phyloP scores from a whole-genome alignment of 2,797 vertebrate species.

The Chloroceryle inda region DNA sequence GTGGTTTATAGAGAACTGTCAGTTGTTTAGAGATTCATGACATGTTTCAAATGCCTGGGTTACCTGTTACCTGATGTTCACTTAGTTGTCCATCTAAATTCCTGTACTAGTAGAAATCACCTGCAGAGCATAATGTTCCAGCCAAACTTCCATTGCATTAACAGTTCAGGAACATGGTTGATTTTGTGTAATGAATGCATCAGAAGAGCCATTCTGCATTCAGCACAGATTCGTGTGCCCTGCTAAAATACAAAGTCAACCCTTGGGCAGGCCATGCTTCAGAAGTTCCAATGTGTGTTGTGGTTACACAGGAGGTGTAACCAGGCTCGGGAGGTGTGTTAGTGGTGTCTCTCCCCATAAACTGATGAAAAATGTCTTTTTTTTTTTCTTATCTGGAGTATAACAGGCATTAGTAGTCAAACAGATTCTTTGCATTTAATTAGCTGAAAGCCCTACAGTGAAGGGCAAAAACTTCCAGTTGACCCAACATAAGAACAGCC shows the following conservation, averaged over 20 bases:
- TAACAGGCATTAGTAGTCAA: conserved; percentile 12
- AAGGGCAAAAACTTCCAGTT: conserved; percentile 37
- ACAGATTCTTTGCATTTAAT: conserved; percentile 26
- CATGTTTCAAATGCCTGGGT: background rate
- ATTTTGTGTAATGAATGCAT: background rate
- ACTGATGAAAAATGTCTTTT: background rate
- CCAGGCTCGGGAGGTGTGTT: background rate
- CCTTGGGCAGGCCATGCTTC: background rate
- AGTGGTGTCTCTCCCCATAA: background rate
- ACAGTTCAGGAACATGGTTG: background rate
- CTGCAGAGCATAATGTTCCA: background rate
- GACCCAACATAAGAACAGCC: background rate
- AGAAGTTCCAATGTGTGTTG: background rate
- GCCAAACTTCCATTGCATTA: background rate
- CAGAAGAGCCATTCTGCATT: background rate
- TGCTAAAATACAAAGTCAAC: background rate
- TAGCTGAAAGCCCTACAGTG: conserved; percentile 21
- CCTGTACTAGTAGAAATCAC: background rate
- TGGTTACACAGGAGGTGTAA: background rate
- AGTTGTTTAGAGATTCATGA: background rate
- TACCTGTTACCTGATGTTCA: background rate
- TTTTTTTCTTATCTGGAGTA: background rate
- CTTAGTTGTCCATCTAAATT: background rate
- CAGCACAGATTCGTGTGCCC: background rate
- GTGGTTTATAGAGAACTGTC: background rate